Evolutionary conservation across 2,113 vertebrate genomes (phyloP).

Genomic region (Desmodus rotundus): DNA sequence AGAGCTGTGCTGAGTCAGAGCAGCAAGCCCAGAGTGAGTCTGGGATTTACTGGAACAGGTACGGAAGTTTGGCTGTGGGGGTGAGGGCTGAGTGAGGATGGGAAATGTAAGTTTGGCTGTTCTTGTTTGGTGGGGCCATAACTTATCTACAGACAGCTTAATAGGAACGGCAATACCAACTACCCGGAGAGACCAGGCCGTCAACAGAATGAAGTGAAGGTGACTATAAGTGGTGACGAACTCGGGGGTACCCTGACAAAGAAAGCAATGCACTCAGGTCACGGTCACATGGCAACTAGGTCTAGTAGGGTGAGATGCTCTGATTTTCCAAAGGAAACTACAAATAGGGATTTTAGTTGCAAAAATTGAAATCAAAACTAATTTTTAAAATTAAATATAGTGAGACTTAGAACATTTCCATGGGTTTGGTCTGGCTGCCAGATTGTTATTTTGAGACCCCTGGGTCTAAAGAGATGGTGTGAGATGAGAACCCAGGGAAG

Average conservation of each 20-base stretch:
- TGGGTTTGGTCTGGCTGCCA: background rate
- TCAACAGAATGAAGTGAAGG: background rate
- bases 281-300: accelerated
- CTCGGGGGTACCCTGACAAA: accelerated
- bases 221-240: background rate
- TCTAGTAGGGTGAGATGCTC: background rate
- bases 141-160: accelerated
- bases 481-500: background rate
- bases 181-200: background rate
- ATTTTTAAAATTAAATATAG: background rate
- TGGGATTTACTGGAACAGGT: accelerated
- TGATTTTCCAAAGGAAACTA: background rate
- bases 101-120: accelerated
- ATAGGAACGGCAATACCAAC: background rate
- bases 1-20: accelerated
- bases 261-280: accelerated
- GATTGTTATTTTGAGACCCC: background rate
- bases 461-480: background rate
- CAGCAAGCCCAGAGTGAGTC: accelerated
- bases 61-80: accelerated
- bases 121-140: background rate
- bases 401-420: background rate
- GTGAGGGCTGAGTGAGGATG: accelerated
- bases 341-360: background rate
- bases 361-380: background rate